phyloP scores from a whole-genome alignment of 2,113 vertebrate genomes.

The Rhabdomys dilectus region DNA sequence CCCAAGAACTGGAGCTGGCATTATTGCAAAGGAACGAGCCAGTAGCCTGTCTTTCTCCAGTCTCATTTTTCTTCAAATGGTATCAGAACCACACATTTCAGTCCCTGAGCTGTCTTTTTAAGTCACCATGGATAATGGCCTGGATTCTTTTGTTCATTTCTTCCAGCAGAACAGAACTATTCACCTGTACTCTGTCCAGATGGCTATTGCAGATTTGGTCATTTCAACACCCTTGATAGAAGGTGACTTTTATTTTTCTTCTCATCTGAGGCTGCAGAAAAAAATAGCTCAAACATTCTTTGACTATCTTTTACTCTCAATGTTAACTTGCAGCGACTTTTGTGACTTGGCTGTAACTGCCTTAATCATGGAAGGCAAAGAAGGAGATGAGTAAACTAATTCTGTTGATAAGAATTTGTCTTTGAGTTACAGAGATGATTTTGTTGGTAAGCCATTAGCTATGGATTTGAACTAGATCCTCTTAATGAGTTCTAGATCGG shows the following conservation, averaged over 20 bases:
- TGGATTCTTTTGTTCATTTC: constrained; percentile 20
- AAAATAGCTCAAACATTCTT: constrained; percentile 25
- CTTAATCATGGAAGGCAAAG: constrained; percentile 11
- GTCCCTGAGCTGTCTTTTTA: constrained; percentile 50
- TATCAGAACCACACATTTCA: constrained; percentile 9
- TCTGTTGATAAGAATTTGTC: not conserved
- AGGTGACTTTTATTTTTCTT: not conserved
- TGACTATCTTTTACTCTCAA: constrained; percentile 33
- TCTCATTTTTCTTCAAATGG: constrained; percentile 52
- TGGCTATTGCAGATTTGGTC: not conserved
- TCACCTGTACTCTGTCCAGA: constrained; percentile 58
- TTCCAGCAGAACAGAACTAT: constrained; percentile 50
- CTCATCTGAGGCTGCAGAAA: not conserved
- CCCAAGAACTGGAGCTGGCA: not conserved
- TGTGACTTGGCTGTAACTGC: not conserved
- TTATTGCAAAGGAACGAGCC: not conserved
- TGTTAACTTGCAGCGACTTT: not conserved
- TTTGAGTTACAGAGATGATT: not conserved
- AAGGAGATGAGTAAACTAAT: not conserved
- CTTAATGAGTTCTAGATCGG: not conserved
- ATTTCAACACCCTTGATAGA: constrained; percentile 46
- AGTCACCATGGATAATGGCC: constrained; percentile 48
- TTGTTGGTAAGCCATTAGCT: not conserved
- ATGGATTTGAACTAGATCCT: not conserved
- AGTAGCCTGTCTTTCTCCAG: not conserved